A percentile compares a stretch with the other conserved stretches of the same genome.
These are phyloP conservation scores for Lepus timidus DNA, from an alignment of 2,113 vertebrate species.

Conservation along the genomic window DNA sequence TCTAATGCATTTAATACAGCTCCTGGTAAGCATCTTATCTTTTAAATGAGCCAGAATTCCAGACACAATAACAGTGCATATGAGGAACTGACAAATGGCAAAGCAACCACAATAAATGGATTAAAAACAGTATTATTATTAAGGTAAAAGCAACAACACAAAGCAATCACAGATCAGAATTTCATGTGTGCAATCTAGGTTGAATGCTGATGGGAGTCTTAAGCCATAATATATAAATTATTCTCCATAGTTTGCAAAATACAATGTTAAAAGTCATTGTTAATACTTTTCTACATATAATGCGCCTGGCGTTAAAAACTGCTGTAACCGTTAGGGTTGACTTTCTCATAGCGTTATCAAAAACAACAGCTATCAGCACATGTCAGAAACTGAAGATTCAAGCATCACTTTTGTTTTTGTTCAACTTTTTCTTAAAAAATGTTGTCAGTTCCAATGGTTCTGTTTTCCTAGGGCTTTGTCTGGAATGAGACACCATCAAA, in stretches of 20 bases:
- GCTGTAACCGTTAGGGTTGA: too few relatives aligned
- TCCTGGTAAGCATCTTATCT: neutral
- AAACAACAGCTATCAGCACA: neutral
- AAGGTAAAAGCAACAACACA: neutral
- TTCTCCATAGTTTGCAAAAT: neutral
- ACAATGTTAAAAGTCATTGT: neutral
- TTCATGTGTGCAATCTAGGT: neutral
- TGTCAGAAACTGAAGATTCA: neutral
- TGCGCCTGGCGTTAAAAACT: neutral
- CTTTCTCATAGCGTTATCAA: neutral
- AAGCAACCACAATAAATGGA: slow-evolving; percentile 66
- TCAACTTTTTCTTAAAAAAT: slow-evolving; percentile 40
- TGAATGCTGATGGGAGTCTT: neutral
- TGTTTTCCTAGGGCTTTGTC: neutral
- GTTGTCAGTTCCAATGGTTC: neutral
- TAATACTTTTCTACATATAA: neutral
- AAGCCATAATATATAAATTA: neutral
- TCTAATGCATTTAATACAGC: slow-evolving; percentile 58
- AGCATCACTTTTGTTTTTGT: neutral
- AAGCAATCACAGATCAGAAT: neutral
- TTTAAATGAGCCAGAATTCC: slow-evolving; percentile 46
- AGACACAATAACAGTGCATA: neutral
- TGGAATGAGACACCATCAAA: neutral
- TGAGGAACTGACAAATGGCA: slow-evolving; percentile 36
- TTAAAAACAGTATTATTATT: neutral